Evolutionary conservation across 2,113 vertebrate species (phyloP).

Genomic region (Sterna hirundo): DNA sequence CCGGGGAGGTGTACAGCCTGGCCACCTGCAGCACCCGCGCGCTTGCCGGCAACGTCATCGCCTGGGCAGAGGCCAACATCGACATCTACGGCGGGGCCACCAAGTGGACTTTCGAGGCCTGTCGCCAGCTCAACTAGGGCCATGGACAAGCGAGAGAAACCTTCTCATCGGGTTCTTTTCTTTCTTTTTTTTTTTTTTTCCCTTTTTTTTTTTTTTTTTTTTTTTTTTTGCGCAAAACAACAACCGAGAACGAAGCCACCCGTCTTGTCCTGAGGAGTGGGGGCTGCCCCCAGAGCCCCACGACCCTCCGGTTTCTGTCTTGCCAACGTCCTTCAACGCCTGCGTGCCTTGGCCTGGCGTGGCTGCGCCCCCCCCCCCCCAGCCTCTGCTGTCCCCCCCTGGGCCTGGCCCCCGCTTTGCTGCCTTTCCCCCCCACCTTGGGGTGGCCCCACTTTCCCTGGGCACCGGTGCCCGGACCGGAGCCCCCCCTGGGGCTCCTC

Average conservation of each 20-base stretch:
- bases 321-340: constrained; percentile 83
- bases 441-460: neutral
- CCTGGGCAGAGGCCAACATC: constrained; percentile 91
- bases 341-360: constrained; percentile 86
- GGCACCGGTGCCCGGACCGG: neutral
- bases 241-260: constrained; percentile 16
- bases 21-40: constrained; percentile 93
- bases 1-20: constrained; percentile 89
- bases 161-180: constrained; percentile 4
- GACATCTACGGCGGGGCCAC: constrained; percentile 93
- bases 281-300: neutral
- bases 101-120: constrained; percentile 97
- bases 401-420: constrained; percentile 38
- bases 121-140: constrained; percentile 91
- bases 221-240: neutral
- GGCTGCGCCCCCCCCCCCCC: constrained; percentile 66
- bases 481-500: neutral
- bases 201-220: no score
- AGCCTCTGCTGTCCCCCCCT: constrained; percentile 56
- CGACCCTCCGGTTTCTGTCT: constrained; percentile 52
- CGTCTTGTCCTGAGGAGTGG: neutral
- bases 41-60: constrained; percentile 87
- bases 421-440: neutral
- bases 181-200: neutral
- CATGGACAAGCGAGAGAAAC: constrained; percentile 9